A percentile compares a stretch with the other conserved stretches of the same genome.
These are phyloP conservation scores for Halcyon smyrnensis DNA, from an alignment of 2,797 vertebrate genomes.

Conservation along the genomic window DNA sequence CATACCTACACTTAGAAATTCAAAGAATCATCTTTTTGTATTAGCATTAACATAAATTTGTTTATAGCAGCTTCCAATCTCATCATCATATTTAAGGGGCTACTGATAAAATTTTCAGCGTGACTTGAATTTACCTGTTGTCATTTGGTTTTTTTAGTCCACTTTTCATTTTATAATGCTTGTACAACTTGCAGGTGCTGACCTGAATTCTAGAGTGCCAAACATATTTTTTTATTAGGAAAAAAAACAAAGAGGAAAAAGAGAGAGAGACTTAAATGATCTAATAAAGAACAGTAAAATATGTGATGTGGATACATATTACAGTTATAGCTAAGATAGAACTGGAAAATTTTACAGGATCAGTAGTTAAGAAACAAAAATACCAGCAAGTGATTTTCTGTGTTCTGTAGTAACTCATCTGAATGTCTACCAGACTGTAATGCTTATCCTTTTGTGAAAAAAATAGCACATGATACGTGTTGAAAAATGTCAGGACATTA, in stretches of 20 bases:
- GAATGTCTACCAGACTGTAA: background rate
- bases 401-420: background rate
- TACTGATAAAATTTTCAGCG: background rate
- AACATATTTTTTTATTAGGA: background rate
- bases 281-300: background rate
- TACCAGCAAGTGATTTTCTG: background rate
- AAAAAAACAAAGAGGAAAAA: background rate
- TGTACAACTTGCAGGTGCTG: background rate
- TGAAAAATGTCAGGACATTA: background rate
- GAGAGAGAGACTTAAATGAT: background rate
- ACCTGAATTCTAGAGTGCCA: background rate
- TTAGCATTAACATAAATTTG: background rate
- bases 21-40: background rate
- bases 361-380: background rate
- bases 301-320: rapidly evolving
- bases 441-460: background rate
- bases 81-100: background rate
- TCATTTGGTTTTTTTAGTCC: rapidly evolving
- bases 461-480: background rate
- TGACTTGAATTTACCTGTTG: background rate
- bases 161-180: background rate
- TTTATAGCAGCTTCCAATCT: background rate
- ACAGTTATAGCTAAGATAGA: background rate
- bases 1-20: background rate
- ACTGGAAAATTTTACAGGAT: background rate